phyloP scores from a whole-genome alignment of 2,113 vertebrate genomes.

The Empidonax traillii region DNA sequence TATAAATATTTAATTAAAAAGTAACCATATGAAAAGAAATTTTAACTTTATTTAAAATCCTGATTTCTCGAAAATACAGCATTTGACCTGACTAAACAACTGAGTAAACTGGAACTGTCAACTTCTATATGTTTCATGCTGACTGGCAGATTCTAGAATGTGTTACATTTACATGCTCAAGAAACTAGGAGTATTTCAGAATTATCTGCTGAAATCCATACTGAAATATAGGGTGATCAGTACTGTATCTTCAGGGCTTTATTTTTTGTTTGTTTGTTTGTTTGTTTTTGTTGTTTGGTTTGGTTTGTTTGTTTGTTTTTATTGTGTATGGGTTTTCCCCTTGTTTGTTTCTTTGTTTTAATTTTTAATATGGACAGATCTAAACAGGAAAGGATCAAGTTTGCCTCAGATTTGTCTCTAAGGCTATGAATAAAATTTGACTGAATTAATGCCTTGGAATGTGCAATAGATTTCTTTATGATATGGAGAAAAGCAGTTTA shows the following conservation, averaged over 20 bases:
- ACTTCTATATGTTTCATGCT: neutral
- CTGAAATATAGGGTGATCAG: neutral
- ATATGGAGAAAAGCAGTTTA: neutral
- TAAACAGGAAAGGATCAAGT: neutral
- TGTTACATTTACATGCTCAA: neutral
- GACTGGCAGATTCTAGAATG: neutral
- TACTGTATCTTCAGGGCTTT: neutral
- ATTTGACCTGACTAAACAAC: neutral
- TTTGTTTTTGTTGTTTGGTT: too few species aligned
- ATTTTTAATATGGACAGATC: neutral
- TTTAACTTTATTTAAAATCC: neutral
- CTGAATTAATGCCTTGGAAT: neutral
- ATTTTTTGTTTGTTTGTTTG: neutral
- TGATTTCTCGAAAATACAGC: neutral
- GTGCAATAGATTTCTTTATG: neutral
- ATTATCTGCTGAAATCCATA: neutral
- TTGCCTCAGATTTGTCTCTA: neutral
- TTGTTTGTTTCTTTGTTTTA: neutral
- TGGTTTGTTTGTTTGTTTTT: neutral
- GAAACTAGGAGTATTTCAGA: neutral
- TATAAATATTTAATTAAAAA: neutral
- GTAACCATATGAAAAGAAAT: neutral
- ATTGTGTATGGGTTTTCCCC: fast-evolving
- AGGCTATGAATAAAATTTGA: neutral
- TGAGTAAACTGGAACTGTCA: neutral